Base-by-base conservation (phyloP, 2,888 invertebrate genomes). In the Limenitis camilla region DNA sequence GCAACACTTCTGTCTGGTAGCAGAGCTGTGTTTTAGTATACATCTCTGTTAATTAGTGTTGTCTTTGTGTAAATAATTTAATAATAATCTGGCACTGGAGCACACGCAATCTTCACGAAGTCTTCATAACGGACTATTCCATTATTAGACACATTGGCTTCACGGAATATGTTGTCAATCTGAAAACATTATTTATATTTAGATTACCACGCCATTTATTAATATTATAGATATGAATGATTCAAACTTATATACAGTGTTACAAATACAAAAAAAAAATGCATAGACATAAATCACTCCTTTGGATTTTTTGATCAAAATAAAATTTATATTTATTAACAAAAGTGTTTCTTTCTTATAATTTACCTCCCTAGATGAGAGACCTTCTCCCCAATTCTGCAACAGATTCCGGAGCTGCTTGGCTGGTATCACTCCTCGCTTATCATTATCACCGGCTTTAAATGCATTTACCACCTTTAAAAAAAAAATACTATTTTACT, bases 11-110 rank as follows among this genome's bases (percentile, higher is more conserved):
- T 19, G 19, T 19, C 1, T 19, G 19, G n/a, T n/a, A n/a, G n/a
- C n/a, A n/a, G n/a, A n/a, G n/a, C n/a, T n/a, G 19, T 19, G 9
- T 33, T 33, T 33, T 33, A n/a, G n/a, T n/a, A n/a, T n/a, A n/a
- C n/a, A n/a, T 33, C 8, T 33, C 33, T 8, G 33, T 33, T 8
- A 33, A 33, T 8, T 8, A 7, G 9, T 33, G 9, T 33, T 8
- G 9, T 30, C 40, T 28, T 10, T 36, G 32, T 40, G 2, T 4
- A 43, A 11, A 31, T 32, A 28, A 8, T 33, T 88, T 79, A 96
- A 71, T 96, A 97, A 76, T 97, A 97, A 77, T 97, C 96, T 0
- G 96, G 96, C 5, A 96, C 94, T 0, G 96, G 96, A 4, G 96
- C 96, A 78, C 96, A 96, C 4, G 96, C 93, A 62, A 97, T 96